Percentiles rank a stretch among this genome's conserved stretches.
Evolutionary conservation across 2,113 vertebrate genomes (phyloP).

Genomic region (Micronycteris hirsuta): DNA sequence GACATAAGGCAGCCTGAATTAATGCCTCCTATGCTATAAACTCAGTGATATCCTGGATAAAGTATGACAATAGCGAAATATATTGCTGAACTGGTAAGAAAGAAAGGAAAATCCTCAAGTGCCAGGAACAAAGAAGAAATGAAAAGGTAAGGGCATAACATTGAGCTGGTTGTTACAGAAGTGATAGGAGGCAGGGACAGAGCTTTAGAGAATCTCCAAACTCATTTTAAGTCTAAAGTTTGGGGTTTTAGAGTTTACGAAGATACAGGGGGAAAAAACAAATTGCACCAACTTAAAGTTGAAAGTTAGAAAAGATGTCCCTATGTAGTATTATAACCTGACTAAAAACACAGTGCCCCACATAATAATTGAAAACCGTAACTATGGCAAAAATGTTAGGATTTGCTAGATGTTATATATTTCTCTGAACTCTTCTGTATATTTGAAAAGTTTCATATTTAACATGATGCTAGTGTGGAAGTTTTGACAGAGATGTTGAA

Average conservation of each 20-base stretch:
- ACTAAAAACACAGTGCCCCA: not conserved
- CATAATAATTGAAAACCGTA: not conserved
- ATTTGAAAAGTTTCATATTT: conserved; percentile 7
- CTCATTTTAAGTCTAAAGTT: conserved; percentile 30
- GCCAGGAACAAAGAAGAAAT: conserved; percentile 9
- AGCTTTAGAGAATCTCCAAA: not conserved
- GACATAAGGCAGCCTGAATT: not conserved
- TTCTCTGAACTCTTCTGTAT: not conserved
- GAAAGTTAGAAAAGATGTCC: not conserved
- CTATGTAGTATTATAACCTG: not conserved
- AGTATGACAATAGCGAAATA: conserved; percentile 3
- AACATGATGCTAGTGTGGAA: not conserved
- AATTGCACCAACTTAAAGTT: not conserved
- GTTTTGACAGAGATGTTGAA: not conserved
- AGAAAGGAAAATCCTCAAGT: conserved; percentile 7
- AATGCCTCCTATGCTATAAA: not conserved
- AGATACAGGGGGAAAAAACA: not conserved
- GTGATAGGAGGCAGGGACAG: not conserved
- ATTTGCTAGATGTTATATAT: not conserved
- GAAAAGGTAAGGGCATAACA: not conserved
- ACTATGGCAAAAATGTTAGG: not conserved
- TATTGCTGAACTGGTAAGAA: not conserved
- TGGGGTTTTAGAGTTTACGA: conserved; percentile 27
- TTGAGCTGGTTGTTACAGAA: not conserved
- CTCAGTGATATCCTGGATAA: conserved; percentile 23